Conservation (phyloP, 2,888 invertebrate species). For the Lacanobia oleracea region DNA sequence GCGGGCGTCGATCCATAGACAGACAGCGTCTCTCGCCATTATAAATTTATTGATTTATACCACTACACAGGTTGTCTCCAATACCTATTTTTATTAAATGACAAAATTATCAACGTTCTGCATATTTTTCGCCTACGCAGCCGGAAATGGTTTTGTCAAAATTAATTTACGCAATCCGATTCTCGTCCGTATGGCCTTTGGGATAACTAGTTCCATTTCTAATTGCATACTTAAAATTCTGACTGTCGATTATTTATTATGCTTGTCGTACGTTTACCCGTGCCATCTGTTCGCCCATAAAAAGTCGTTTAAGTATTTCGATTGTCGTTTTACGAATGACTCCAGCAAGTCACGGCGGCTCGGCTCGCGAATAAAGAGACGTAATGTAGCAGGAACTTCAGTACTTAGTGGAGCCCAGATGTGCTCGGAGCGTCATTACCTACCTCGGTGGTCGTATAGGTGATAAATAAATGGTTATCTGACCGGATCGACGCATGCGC, state of each 20-base stretch:
- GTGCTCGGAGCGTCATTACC: constrained; percentile 60
- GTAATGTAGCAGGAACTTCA: constrained; percentile 53
- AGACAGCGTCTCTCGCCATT: constrained; percentile 57
- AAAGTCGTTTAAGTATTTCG: constrained; percentile 46
- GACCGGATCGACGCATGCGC: constrained; percentile 72
- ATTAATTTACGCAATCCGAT: constrained; percentile 44
- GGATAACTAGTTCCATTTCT: constrained; percentile 55
- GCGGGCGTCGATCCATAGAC: constrained; percentile 64
- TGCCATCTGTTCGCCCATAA: constrained; percentile 48
- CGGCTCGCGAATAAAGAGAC: constrained; percentile 28
- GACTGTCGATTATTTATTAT: constrained; percentile 40
- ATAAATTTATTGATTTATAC: constrained; percentile 62
- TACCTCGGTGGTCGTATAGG: constrained; percentile 70
- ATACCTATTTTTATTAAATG: constrained; percentile 49
- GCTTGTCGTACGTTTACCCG: constrained; percentile 19
- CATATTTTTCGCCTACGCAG: constrained; percentile 55
- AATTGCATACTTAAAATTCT: constrained; percentile 53
- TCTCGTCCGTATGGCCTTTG: constrained; percentile 41
- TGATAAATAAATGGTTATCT: constrained; percentile 81
- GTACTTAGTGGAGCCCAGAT: constrained; percentile 56
- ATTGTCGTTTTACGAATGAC: constrained; percentile 42
- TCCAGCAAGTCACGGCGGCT: constrained; percentile 36
- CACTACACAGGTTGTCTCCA: constrained; percentile 36
- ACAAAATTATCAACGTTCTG: constrained; percentile 55
- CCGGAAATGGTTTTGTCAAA: constrained; percentile 60